Evolutionary conservation across 2,113 vertebrate genomes (phyloP), one percentile per base, ranked within the genome.

Genomic region (Mesoclemmys tuberculata): DNA sequence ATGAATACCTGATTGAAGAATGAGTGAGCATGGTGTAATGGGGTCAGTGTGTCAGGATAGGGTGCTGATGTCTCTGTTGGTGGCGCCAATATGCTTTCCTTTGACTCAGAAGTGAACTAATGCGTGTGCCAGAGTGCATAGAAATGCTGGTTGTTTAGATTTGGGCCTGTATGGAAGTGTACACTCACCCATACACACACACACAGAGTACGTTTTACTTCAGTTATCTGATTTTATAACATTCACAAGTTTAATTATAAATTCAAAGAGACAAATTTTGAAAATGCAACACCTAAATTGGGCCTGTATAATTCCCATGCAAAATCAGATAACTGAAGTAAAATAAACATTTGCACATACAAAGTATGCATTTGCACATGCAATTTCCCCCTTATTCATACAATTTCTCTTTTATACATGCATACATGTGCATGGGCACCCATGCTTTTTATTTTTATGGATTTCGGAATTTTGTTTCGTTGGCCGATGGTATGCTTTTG

Each of bases 281-380:
- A 26, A 11, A 6, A 16, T 0, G 46, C 13, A 0, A 46, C 0
- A 9, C 0, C 26, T 0, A 14, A 0, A 0, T 12, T 48, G 24
- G 49, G n/a, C 26, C 3, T 5, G 10, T 38, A 1, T 31, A 13
- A 1, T 46, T 12, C 11, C 16, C 9, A 44, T 0, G 74, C 56
- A 4, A 49, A 2, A 18, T 2, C 77, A 3, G 41, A 22, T 0
- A 1, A 2, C 6, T 16, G 35, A 55, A 18, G 14, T 26, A 2
- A n/a, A 0, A 71, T 29, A 14, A 48, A 49, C 35, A 7, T 82
- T 10, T 61, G 4, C 64, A 6, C 46, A 2, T 13, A 1, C 0
- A 1, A 0, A 68, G 8, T 1, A 2, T 0, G 9, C 24, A 1
- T 52, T 5, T 18, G n/a, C 8, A 75, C n/a, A 18, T 8, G 19